A percentile compares a stretch with the other conserved stretches of the same genome.
Conservation (phyloP, 2,113 vertebrate species). For the Eidolon helvum region DNA sequence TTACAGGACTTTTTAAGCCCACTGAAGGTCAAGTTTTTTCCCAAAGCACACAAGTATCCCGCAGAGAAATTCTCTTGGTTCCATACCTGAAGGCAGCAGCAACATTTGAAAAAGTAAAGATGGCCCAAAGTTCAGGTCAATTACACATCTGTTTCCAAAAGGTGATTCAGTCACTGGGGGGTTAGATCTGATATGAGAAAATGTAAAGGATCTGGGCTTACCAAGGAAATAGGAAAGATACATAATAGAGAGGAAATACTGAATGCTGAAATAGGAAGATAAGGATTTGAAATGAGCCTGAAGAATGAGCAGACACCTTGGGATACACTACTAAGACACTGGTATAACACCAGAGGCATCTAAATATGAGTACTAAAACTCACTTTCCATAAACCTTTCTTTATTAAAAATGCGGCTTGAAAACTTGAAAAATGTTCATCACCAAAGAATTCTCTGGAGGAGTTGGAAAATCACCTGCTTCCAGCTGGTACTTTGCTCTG, state of each 20-base stretch:
- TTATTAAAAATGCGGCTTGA: neutral
- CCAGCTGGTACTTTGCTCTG: slow-evolving; percentile 39
- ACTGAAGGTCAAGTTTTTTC: neutral
- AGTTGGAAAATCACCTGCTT: slow-evolving; percentile 25
- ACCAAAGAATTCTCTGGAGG: slow-evolving; percentile 40
- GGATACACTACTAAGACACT: neutral
- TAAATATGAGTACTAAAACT: neutral
- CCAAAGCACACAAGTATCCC: neutral
- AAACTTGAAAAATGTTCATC: slow-evolving; percentile 38
- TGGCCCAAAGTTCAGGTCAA: neutral
- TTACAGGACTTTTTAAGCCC: neutral
- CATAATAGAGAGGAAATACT: neutral
- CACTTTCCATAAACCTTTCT: neutral
- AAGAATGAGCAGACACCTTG: neutral
- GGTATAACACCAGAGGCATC: neutral
- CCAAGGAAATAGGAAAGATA: neutral
- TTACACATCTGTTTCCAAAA: neutral
- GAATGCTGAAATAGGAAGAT: neutral
- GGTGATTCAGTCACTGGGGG: neutral
- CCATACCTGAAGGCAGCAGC: neutral
- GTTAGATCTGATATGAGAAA: neutral
- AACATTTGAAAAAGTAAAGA: neutral
- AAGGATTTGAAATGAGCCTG: neutral
- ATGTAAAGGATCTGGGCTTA: neutral
- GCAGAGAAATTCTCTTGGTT: neutral